These are phyloP conservation scores for Amblyjoppa proteus DNA, from an alignment of 2,888 invertebrate genomes.

Conservation along the genomic window DNA sequence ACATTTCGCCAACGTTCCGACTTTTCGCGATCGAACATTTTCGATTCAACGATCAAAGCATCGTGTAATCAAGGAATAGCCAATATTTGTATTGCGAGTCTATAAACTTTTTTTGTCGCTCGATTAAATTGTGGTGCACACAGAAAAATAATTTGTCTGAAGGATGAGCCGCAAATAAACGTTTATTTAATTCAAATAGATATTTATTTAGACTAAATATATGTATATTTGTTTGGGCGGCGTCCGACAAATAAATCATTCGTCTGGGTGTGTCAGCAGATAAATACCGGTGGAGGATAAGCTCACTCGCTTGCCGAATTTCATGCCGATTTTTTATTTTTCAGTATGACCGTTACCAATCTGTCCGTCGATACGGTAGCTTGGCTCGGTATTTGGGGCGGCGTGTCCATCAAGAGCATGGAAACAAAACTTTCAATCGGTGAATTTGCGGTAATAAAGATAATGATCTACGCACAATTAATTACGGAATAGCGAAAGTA, in stretches of 20 bases:
- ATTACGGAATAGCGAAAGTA: background rate
- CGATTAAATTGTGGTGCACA: background rate
- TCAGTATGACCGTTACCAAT: slow-evolving; percentile 2
- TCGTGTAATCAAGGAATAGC: background rate
- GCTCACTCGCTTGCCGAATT: background rate
- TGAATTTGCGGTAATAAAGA: slow-evolving; percentile 63
- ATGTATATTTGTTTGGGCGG: no score
- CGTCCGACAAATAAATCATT: no score
- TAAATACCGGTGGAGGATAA: background rate
- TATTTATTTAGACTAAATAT: no score
- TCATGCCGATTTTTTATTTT: slow-evolving; percentile 12
- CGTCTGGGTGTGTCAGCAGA: background rate
- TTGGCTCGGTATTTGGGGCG: background rate
- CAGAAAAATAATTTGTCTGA: no score
- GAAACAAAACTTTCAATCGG: slow-evolving; percentile 31
- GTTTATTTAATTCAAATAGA: no score
- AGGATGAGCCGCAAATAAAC: no score
- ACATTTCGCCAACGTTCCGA: background rate
- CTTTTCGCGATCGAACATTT: background rate
- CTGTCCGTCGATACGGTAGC: background rate
- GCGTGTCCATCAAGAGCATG: slow-evolving; percentile 35
- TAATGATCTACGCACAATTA: background rate
- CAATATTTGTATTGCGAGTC: background rate
- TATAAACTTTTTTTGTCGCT: background rate
- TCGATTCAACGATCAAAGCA: background rate